Evolutionary conservation across 2,113 vertebrate genomes (phyloP).

Genomic region (Alexandromys fortis): DNA sequence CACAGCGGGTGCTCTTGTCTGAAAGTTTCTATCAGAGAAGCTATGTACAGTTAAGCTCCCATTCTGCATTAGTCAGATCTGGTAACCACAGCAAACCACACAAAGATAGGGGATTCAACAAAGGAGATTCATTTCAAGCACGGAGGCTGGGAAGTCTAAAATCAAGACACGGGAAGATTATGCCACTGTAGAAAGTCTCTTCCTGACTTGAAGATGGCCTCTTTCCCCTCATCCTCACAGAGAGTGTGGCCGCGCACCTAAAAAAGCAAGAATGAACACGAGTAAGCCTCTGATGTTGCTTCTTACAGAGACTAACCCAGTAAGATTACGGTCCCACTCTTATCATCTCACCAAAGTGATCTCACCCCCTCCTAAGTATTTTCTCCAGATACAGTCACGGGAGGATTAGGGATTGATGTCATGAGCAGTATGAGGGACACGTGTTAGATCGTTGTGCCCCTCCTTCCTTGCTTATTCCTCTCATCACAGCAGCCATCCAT

Average conservation of each 20-base stretch:
- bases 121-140: not conserved
- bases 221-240: not conserved
- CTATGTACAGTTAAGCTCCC: not conserved
- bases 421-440: not conserved
- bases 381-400: not conserved
- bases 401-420: not conserved
- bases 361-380: not conserved
- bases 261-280: not conserved
- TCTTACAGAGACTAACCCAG: not conserved
- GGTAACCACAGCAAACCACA: not conserved
- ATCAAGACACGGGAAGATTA: not conserved
- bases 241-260: too few species aligned
- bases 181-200: not conserved
- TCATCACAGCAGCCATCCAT: not conserved
- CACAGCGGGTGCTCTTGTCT: not conserved
- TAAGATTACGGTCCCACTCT: too few species aligned
- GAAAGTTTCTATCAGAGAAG: slow-evolving; percentile 19
- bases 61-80: not conserved
- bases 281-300: not conserved
- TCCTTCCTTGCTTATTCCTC: not conserved
- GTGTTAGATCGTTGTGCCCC: not conserved
- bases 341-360: not conserved
- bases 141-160: not conserved
- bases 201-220: not conserved
- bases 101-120: not conserved